phyloP scores from a whole-genome alignment of 2,797 vertebrate genomes.

The Mycteria americana region DNA sequence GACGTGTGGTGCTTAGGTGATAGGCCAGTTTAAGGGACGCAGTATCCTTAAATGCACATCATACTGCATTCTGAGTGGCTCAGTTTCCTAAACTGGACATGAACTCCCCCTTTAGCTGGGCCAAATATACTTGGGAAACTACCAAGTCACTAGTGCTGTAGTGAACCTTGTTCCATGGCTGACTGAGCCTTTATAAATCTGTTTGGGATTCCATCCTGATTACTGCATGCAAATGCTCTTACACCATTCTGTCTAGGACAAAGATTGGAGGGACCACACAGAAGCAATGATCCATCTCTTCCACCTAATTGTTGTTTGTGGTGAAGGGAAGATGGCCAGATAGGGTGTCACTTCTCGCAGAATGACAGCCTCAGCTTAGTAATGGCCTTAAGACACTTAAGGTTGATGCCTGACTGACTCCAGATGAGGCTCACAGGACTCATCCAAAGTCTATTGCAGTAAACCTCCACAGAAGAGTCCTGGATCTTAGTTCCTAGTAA shows the following conservation, averaged over 20 bases:
- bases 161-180: not conserved
- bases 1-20: not conserved
- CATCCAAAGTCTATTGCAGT: not conserved
- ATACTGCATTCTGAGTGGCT: not conserved
- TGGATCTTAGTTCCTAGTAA: not conserved
- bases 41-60: not conserved
- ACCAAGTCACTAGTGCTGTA: not conserved
- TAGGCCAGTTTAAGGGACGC: not conserved
- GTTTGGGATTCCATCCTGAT: conserved; percentile 15
- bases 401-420: conserved; percentile 2
- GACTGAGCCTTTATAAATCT: not conserved
- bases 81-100: not conserved
- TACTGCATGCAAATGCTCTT: not conserved
- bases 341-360: not conserved
- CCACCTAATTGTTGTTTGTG: not conserved
- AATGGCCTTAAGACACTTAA: not conserved
- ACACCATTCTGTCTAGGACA: not conserved
- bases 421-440: conserved; percentile 4
- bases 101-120: not conserved
- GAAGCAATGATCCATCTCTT: not conserved
- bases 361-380: not conserved
- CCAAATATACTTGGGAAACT: not conserved
- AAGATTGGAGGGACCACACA: conserved; percentile 1
- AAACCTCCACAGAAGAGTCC: not conserved
- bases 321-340: not conserved